Base-by-base conservation (phyloP, 37 sponge, comb jelly and placozoan genomes). In the Oscarella lobularis region DNA sequence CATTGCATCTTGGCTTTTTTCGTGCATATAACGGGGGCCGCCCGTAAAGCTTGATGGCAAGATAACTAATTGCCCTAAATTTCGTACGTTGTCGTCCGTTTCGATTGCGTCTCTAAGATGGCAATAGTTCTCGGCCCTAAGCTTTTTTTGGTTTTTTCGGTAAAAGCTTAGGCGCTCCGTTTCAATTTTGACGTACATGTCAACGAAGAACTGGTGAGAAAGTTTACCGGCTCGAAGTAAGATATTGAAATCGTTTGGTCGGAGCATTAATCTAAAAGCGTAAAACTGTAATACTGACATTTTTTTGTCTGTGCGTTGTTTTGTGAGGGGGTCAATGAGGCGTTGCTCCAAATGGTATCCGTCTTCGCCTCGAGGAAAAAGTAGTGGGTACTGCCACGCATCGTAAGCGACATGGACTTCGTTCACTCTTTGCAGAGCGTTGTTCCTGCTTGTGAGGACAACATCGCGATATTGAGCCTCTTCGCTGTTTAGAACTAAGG, bases 151-250 rank as follows among this genome's bases (percentile, higher is more conserved):
- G 60, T 83, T 77, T 1, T 39, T 30, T 37, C 80, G 38, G 35
- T 83, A 38, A 72, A 71, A 85, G 2, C n/a, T 4, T 20, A 85
- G 70, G 1, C 82, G 78, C 39, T 79, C 87, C 66, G 84, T 60
- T 41, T 84, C 88, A 2, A 87, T 80, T 67, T 85, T 84, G 31
- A 76, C 81, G 41, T 79, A 84, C 37, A 38, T 65, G 31, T 84
- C 88, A 20, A 87, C 88, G 29, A 80, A 36, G 60, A 77, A 80
- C 36, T 87, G 88, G 55, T 87, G 84, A 36, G 81, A 84, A 35
- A 84, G 71, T 3, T 65, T n/a, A n/a, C n/a, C n/a, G n/a, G n/a
- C n/a, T n/a, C n/a, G n/a, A n/a, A n/a, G n/a, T n/a, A n/a, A n/a
- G n/a, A n/a, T n/a, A n/a, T n/a, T n/a, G n/a, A n/a, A n/a, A n/a